Conservation (phyloP, 2,797 vertebrate genomes). For the Etheostoma nigrum region DNA sequence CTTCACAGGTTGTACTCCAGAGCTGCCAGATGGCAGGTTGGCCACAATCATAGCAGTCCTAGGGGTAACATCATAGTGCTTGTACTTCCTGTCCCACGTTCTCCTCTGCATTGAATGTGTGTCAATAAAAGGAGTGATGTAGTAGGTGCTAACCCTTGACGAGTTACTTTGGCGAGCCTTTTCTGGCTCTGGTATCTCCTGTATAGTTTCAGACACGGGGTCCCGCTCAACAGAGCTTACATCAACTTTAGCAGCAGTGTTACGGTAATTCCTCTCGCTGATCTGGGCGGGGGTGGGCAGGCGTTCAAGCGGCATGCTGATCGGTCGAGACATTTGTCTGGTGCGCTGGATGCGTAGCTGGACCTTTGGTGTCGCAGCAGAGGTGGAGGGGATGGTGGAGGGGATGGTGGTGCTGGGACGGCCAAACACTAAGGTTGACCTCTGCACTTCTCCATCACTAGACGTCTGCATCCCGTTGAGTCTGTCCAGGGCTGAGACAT, state of each 20-base stretch:
- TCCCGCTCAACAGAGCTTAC: conserved; percentile 52
- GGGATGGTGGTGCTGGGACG: conserved; percentile 76
- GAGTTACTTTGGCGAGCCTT: conserved; percentile 70
- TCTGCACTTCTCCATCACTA: conserved; percentile 77
- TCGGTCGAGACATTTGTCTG: conserved; percentile 85
- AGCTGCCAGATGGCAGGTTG: conserved; percentile 83
- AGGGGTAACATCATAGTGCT: conserved; percentile 90
- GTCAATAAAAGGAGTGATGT: conserved; percentile 90
- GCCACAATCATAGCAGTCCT: conserved; percentile 91
- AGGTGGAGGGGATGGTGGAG: conserved; percentile 14
- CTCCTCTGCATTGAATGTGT: conserved; percentile 87
- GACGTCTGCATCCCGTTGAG: conserved; percentile 77
- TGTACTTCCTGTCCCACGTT: conserved; percentile 92
- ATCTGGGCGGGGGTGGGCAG: conserved; percentile 82
- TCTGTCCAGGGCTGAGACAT: conserved; percentile 72
- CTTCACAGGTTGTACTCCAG: conserved; percentile 66
- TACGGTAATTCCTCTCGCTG: conserved; percentile 86
- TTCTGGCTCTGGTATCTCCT: conserved; percentile 87
- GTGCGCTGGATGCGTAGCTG: conserved; percentile 85
- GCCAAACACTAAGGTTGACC: conserved; percentile 71
- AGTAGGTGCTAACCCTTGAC: conserved; percentile 83
- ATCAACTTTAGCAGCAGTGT: conserved; percentile 57
- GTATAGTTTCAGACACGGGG: conserved; percentile 81
- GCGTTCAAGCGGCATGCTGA: conserved; percentile 93
- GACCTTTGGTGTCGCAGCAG: conserved; percentile 76